phyloP scores from a whole-genome alignment of 92 coral and sea anemone species.

The Zoanthus sociatus region DNA sequence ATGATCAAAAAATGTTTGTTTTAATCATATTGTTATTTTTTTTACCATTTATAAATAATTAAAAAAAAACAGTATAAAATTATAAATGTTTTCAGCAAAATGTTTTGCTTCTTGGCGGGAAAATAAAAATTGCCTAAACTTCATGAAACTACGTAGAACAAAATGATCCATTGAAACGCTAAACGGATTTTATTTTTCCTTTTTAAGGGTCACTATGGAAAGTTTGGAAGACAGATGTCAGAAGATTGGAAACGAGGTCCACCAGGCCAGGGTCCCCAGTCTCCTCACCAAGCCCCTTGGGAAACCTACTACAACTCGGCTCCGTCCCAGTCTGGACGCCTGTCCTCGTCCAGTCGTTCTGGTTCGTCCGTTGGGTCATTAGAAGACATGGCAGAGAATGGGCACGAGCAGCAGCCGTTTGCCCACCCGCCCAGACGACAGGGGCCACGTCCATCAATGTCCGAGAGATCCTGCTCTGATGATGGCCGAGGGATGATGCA shows the following conservation, averaged over 20 bases:
- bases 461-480: slow-evolving; percentile 59
- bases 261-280: slow-evolving; percentile 61
- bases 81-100: too few species aligned
- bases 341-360: slow-evolving; percentile 75
- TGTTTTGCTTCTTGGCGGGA: too few species aligned
- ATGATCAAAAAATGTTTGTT: too few species aligned
- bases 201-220: slow-evolving; percentile 65
- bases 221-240: slow-evolving; percentile 81
- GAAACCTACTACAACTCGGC: slow-evolving; percentile 43
- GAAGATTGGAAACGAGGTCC: slow-evolving; percentile 85
- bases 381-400: slow-evolving; percentile 78
- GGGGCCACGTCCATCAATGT: slow-evolving; percentile 63
- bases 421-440: slow-evolving; percentile 62
- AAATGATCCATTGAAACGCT: too few species aligned
- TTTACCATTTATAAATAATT: too few species aligned
- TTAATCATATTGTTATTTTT: too few species aligned
- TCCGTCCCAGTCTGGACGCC: slow-evolving; percentile 41
- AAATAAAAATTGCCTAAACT: too few species aligned
- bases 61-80: too few species aligned
- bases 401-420: slow-evolving; percentile 46
- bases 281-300: slow-evolving; percentile 45
- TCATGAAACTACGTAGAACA: too few species aligned
- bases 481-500: slow-evolving; percentile 64
- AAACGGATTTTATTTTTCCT: too few species aligned
- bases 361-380: slow-evolving; percentile 80